Evolutionary conservation across 1,140 invertebrate species (phyloP), one percentile per base, ranked within the genome.

Genomic region (Calliphora vicina): DNA sequence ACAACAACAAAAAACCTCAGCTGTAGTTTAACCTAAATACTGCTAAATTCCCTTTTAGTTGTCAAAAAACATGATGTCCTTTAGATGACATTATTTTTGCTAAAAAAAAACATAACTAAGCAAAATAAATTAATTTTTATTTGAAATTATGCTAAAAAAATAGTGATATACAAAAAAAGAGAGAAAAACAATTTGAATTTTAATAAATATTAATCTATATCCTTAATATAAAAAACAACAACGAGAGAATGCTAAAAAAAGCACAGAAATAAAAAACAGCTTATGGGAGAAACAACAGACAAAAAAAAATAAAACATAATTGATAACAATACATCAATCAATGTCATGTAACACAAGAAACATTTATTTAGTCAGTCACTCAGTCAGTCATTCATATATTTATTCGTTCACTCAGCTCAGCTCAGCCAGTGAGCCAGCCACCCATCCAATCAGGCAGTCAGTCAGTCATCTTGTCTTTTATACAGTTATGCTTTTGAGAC

Each of bases 291-390:
- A 57, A n/a, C 50, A 57, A 57, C 15, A 57, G 50, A 15, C 6
- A n/a, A 57, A 57, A 57, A 57, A 57, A 57, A 57, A 57, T 57
- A 57, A 67, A 23, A 23, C 20, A 67, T 67, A 67, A 67, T 67
- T 67, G 61, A 67, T 67, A 67, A 67, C 61, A 67, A 67, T 67
- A 67, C 61, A 67, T 67, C 61, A 23, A 67, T 67, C 61, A 67
- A 67, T 67, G 61, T 67, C 61, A 25, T 67, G 61, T 67, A 67
- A 67, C 61, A 67, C 61, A 67, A 67, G 61, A 67, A 67, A 67
- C 9, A 57, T 57, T 57, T 57, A 67, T 67, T 67, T 23, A 67
- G n/a, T 67, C 61, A 67, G 0, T 67, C 20, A 6, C 1, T 67
- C 20, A 67, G 8, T 8, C 61, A 67, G 1, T 25, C 61, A 57